phyloP scores from a whole-genome alignment of 2,888 invertebrate species.

The Platycnemis pennipes region DNA sequence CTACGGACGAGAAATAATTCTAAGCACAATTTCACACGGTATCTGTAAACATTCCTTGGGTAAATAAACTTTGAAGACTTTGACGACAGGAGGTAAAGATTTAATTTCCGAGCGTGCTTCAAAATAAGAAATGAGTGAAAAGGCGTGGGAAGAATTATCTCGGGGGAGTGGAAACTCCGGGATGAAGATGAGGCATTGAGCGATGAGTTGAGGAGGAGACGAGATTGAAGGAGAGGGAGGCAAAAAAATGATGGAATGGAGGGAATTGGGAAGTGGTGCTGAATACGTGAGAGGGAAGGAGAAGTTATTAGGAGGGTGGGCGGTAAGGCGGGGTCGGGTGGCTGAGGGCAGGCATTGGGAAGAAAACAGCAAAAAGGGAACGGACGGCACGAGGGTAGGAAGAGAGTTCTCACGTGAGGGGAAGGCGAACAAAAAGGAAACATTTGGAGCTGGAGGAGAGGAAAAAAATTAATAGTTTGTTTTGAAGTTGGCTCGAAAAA shows the following conservation, averaged over 20 bases:
- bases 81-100: neutral
- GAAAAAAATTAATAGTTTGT: conserved; percentile 28
- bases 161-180: neutral
- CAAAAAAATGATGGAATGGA: neutral
- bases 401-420: neutral
- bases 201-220: conserved; percentile 5
- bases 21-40: too few relatives aligned
- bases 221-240: conserved; percentile 19
- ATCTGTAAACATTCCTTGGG: too few relatives aligned
- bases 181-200: conserved; percentile 42
- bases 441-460: neutral
- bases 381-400: neutral
- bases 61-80: too few relatives aligned
- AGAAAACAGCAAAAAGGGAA: neutral
- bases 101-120: neutral
- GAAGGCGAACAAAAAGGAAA: neutral
- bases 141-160: neutral
- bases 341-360: neutral
- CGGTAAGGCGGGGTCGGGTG: neutral
- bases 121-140: conserved; percentile 26
- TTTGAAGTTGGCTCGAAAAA: neutral
- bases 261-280: conserved; percentile 13
- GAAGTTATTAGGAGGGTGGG: neutral
- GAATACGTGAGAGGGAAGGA: neutral
- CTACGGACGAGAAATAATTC: too few relatives aligned